Evolutionary conservation across 2,113 vertebrate species (phyloP).

Genomic region (Verasper variegatus): DNA sequence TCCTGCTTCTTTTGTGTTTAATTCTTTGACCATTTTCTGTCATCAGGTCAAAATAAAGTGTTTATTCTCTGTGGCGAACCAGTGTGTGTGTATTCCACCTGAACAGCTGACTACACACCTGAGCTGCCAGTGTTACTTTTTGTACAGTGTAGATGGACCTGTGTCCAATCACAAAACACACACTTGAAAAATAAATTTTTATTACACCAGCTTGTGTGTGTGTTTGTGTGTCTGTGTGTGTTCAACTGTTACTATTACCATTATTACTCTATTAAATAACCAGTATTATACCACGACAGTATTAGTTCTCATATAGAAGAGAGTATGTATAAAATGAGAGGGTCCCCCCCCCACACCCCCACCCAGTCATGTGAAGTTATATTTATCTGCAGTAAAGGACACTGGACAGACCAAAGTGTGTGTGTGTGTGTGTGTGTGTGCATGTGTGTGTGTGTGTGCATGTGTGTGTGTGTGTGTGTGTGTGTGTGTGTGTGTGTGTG

Average conservation of each 20-base stretch:
- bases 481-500: not conserved
- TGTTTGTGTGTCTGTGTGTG: not conserved
- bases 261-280: not conserved
- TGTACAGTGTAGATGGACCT: not conserved
- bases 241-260: not conserved
- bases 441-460: not conserved
- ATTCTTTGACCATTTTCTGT: not conserved
- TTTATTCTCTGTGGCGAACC: not conserved
- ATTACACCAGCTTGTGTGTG: not conserved
- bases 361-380: slow-evolving; percentile 44
- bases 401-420: slow-evolving; percentile 10
- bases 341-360: not conserved
- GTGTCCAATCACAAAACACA: not conserved
- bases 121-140: not conserved
- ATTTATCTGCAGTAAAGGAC: slow-evolving; percentile 51
- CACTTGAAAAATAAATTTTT: slow-evolving; percentile 45
- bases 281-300: not conserved
- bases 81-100: not conserved
- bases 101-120: not conserved
- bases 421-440: slow-evolving; percentile 1
- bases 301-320: too few species aligned
- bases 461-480: not conserved
- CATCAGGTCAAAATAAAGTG: not conserved
- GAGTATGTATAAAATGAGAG: too few species aligned
- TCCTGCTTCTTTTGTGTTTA: not conserved